Conservation (phyloP, 2,797 vertebrate species). For the Gobionotothen gibberifrons region DNA sequence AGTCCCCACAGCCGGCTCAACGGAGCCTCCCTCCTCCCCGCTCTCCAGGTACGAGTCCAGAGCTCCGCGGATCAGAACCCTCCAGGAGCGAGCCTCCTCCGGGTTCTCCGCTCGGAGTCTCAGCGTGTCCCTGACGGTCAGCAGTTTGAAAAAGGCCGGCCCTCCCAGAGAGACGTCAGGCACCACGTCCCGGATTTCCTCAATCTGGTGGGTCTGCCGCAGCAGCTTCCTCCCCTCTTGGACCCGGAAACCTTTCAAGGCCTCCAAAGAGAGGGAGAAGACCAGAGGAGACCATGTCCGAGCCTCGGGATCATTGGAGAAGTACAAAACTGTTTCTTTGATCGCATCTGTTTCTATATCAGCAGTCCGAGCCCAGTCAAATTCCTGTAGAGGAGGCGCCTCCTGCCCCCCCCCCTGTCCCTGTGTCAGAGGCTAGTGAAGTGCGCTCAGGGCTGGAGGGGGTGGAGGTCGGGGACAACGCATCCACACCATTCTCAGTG, state of each 20-base stretch:
- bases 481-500: constrained; percentile 51
- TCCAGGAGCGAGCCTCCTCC: constrained; percentile 89
- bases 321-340: constrained; percentile 91
- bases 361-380: constrained; percentile 82
- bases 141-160: constrained; percentile 90
- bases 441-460: constrained; percentile 53
- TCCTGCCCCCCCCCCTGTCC: constrained; percentile 12
- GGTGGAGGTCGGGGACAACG: constrained; percentile 40
- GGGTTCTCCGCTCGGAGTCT: constrained; percentile 87
- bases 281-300: constrained; percentile 87
- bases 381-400: constrained; percentile 38
- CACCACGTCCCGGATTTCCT: constrained; percentile 92
- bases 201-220: constrained; percentile 83
- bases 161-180: constrained; percentile 91
- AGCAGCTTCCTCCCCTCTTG: constrained; percentile 85
- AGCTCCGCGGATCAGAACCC: constrained; percentile 88
- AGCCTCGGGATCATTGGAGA: constrained; percentile 78
- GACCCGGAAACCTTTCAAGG: constrained; percentile 87
- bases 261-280: constrained; percentile 92
- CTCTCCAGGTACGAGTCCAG: constrained; percentile 91
- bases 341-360: constrained; percentile 89
- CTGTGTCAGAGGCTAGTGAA: not conserved
- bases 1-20: constrained; percentile 66
- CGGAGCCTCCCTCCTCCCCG: constrained; percentile 81
- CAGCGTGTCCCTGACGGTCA: constrained; percentile 88